Conservation (phyloP, 2,888 invertebrate genomes). For the Galerucella nymphaeae region DNA sequence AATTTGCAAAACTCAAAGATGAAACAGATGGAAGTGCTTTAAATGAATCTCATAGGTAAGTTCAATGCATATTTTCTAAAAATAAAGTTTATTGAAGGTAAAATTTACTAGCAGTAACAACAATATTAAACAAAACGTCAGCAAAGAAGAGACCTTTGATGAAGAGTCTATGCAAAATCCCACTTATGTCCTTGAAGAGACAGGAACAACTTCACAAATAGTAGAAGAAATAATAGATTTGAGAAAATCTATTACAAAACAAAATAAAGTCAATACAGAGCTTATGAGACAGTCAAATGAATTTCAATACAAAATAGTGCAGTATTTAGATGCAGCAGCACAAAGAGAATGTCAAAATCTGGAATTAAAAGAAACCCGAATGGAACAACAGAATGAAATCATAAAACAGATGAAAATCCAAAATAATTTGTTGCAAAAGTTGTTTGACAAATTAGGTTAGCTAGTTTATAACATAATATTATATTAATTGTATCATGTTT, state of each 20-base stretch:
- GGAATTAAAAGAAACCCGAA: constrained; percentile 38
- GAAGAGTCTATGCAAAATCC: constrained; percentile 24
- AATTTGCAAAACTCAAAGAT: constrained; percentile 22
- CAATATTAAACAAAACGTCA: constrained; percentile 23
- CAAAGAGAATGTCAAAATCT: constrained; percentile 37
- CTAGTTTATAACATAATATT: too few species aligned
- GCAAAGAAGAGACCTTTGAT: constrained; percentile 13
- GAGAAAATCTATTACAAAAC: constrained; percentile 34
- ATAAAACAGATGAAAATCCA: constrained; percentile 45
- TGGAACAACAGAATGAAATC: constrained; percentile 44
- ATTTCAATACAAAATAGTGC: constrained; percentile 37
- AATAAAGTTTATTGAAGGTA: not conserved
- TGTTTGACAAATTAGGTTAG: constrained; percentile 41
- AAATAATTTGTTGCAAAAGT: constrained; percentile 43
- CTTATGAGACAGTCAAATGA: constrained; percentile 33
- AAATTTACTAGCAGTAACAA: constrained; percentile 13
- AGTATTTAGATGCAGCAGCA: constrained; percentile 36
- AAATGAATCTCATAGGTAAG: constrained; percentile 44
- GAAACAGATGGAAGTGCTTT: constrained; percentile 36
- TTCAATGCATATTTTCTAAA: not conserved
- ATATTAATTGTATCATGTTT: not conserved
- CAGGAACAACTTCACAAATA: constrained; percentile 26
- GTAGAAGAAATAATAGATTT: constrained; percentile 39
- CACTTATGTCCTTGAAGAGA: constrained; percentile 36
- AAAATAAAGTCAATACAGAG: constrained; percentile 32